phyloP scores from a whole-genome alignment of 53 echinoderm and acorn worm species.

The Luidia sarsii region DNA sequence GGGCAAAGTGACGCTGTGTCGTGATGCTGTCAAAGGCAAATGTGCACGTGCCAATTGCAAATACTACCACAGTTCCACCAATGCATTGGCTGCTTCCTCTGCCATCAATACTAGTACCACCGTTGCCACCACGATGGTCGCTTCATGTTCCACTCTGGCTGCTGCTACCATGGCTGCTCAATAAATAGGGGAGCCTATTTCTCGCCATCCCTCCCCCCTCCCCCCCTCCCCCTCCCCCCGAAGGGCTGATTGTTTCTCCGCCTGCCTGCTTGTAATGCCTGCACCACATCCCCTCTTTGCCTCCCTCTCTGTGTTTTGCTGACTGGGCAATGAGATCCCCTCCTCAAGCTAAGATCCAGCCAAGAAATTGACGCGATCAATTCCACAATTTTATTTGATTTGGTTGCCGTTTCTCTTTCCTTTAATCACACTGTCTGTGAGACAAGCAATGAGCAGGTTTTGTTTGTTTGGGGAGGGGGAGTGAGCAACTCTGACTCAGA shows the following conservation, averaged over 20 bases:
- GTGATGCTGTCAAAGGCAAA: conserved; percentile 99
- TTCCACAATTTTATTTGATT: too few species aligned
- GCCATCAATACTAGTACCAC: conserved; percentile 33
- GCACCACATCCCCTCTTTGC: conserved; percentile 24
- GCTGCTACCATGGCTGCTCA: conserved; percentile 59
- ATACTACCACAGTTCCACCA: conserved; percentile 95
- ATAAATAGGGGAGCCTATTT: conserved; percentile 22
- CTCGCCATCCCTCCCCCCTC: too few species aligned
- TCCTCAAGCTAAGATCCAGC: too few species aligned
- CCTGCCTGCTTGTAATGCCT: conserved; percentile 48
- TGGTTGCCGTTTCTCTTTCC: too few species aligned
- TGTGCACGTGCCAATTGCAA: conserved; percentile 99
- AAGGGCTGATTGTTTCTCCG: conserved; percentile 12
- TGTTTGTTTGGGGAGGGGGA: too few species aligned
- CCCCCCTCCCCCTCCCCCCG: not conserved
- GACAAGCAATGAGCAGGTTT: too few species aligned
- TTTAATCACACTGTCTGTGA: too few species aligned
- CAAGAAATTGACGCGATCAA: too few species aligned
- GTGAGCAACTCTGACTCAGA: too few species aligned
- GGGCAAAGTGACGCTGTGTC: conserved; percentile 99
- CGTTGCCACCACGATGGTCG: conserved; percentile 28
- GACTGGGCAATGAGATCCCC: not conserved
- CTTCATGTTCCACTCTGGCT: conserved; percentile 55
- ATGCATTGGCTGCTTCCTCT: not conserved
- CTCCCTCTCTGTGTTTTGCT: conserved; percentile 20